These are phyloP conservation scores for Pachliopta kotzebuea DNA, from an alignment of 2,888 invertebrate genomes.

Conservation along the genomic window DNA sequence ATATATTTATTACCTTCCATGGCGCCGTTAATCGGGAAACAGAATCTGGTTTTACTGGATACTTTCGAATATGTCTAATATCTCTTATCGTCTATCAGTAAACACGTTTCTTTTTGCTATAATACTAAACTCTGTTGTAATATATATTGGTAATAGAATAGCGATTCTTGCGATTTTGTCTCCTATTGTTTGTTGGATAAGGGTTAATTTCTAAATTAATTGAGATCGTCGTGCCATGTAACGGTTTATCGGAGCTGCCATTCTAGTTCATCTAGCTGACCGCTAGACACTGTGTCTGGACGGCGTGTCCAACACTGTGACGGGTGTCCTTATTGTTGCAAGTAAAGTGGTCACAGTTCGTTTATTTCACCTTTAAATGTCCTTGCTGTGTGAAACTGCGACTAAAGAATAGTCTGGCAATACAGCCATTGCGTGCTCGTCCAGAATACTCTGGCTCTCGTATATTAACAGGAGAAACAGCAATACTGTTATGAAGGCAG, in stretches of 20 bases:
- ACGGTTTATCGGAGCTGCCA: constrained; percentile 66
- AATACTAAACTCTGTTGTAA: background rate
- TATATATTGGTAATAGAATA: background rate
- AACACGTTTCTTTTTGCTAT: constrained; percentile 19
- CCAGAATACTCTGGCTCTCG: too few species aligned
- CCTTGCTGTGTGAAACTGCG: background rate
- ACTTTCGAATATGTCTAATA: constrained; percentile 25
- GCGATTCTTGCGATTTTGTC: constrained; percentile 28
- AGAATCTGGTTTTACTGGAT: constrained; percentile 2
- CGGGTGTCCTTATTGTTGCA: constrained; percentile 11
- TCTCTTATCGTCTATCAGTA: constrained; percentile 15
- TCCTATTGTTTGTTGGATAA: constrained; percentile 33
- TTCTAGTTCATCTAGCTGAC: constrained; percentile 68
- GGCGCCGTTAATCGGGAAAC: constrained; percentile 1
- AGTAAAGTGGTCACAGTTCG: constrained; percentile 10
- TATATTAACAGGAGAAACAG: too few species aligned
- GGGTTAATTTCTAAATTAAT: constrained; percentile 55
- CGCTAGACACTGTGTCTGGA: constrained; percentile 53
- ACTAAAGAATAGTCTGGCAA: background rate
- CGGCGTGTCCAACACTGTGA: constrained; percentile 5
- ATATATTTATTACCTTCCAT: background rate
- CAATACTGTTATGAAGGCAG: too few species aligned
- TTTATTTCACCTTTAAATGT: constrained; percentile 7
- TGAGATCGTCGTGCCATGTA: constrained; percentile 53
- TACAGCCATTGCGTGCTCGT: too few species aligned